Percentiles rank a stretch among this genome's conserved stretches.
Conservation (phyloP, 1,140 invertebrate genomes). For the Ips typographus region DNA sequence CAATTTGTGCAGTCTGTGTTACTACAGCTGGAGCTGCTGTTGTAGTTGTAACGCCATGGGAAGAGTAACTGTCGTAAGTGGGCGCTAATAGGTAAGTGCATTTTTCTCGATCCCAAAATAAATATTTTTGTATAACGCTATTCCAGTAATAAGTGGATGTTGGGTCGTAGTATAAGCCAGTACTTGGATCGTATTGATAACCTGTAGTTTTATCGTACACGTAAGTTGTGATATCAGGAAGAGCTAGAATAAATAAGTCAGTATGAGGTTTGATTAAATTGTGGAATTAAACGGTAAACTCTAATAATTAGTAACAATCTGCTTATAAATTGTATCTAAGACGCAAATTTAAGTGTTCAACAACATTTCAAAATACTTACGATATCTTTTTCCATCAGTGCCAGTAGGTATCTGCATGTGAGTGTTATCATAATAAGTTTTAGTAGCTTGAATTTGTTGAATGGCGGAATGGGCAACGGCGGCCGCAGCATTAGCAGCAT, state of each 20-base stretch:
- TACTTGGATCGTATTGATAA: slow-evolving; percentile 94
- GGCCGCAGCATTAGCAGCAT: slow-evolving; percentile 80
- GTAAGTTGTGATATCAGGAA: slow-evolving; percentile 89
- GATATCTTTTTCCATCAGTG: slow-evolving; percentile 66
- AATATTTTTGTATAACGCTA: slow-evolving; percentile 83
- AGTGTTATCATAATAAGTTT: slow-evolving; percentile 49
- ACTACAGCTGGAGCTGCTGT: slow-evolving; percentile 40
- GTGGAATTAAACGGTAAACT: too few species aligned
- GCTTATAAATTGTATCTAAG: too few species aligned
- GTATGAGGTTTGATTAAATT: slow-evolving; percentile 1
- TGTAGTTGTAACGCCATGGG: slow-evolving; percentile 26
- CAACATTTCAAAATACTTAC: slow-evolving; percentile 53
- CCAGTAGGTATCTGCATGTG: slow-evolving; percentile 55
- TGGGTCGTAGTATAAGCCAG: slow-evolving; percentile 94
- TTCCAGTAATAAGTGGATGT: slow-evolving; percentile 95
- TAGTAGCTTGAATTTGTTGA: slow-evolving; percentile 68
- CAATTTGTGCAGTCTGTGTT: slow-evolving; percentile 12
- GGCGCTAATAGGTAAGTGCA: slow-evolving; percentile 79
- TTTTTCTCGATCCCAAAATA: slow-evolving; percentile 91
- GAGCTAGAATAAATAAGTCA: slow-evolving; percentile 57
- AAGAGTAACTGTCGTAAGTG: slow-evolving; percentile 40
- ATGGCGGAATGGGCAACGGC: slow-evolving; percentile 89
- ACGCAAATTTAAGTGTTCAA: too few species aligned
- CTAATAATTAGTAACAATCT: too few species aligned
- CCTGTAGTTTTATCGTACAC: slow-evolving; percentile 94